These are phyloP conservation scores for Drosophila pachea DNA, from an alignment of 1,140 invertebrate species.

Conservation along the genomic window DNA sequence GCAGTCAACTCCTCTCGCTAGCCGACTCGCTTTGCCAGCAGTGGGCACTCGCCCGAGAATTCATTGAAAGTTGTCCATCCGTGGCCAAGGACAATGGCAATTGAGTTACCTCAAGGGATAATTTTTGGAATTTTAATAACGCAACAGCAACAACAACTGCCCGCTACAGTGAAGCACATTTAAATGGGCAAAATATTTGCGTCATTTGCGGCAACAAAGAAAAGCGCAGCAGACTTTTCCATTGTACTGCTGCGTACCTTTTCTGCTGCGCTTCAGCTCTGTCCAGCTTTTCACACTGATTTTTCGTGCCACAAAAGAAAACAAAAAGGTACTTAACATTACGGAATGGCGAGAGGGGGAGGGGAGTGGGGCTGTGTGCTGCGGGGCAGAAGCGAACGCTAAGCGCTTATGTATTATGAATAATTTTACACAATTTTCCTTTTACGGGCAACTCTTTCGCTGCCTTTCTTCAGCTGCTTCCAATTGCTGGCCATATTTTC, in stretches of 20 bases:
- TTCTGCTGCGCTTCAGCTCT: too few species aligned
- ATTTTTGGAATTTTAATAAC: slow-evolving; percentile 46
- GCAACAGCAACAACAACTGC: slow-evolving; percentile 31
- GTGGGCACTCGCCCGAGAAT: too few species aligned
- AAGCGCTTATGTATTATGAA: slow-evolving; percentile 54
- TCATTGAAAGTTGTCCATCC: neutral
- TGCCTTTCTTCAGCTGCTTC: slow-evolving; percentile 45
- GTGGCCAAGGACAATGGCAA: neutral
- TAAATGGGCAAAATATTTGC: slow-evolving; percentile 25
- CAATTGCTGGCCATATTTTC: slow-evolving; percentile 41
- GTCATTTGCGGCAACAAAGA: slow-evolving; percentile 6
- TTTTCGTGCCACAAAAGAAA: slow-evolving; percentile 27
- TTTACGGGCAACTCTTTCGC: slow-evolving; percentile 47
- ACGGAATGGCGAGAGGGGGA: neutral
- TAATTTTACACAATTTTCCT: slow-evolving; percentile 59
- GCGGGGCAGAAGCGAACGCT: slow-evolving; percentile 7
- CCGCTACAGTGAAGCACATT: slow-evolving; percentile 1
- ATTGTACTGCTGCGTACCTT: too few species aligned
- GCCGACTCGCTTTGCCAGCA: too few species aligned
- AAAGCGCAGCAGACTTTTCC: slow-evolving; percentile 4
- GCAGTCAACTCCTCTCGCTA: too few species aligned
- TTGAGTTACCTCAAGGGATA: neutral
- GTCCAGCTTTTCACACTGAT: slow-evolving; percentile 26
- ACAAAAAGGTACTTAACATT: slow-evolving; percentile 17
- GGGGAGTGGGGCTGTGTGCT: neutral